Evolutionary conservation across 2,797 vertebrate species (phyloP), one percentile per base, ranked within the genome.

Genomic region (Neoniphon sammara): DNA sequence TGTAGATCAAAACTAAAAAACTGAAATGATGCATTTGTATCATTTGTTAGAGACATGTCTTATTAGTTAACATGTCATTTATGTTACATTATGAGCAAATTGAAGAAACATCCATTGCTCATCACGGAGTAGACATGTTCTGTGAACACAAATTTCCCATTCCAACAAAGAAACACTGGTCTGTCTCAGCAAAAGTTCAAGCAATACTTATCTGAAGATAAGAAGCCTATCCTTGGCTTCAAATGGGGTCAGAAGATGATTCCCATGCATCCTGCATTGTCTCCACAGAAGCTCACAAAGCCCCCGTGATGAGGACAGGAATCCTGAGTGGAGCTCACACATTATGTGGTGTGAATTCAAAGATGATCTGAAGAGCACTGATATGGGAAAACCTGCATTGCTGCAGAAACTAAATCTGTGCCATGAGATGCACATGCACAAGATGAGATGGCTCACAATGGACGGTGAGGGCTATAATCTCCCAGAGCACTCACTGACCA

Each of bases 321-420:
- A 84, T 77, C 81, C 83, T 44, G 36, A 56, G 66, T 71, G 81
- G 79, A 88, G 62, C 88, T 70, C 60, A n/a, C 52, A 6, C 73
- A 75, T 74, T 77, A 80, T 86, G 88, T 78, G 83, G 59, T 66
- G 70, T 85, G 91, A 91, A 92, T 93, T 85, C 78, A 76, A 80
- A 91, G 79, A 91, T 81, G 85, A 90, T 87, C 83, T 54, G 49
- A 75, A 69, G 64, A 78, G 23, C 80, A 84, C 71, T 85, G 84
- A 89, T 80, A 77, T 25, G 56, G 4, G 58, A 75, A 82, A 88
- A 87, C 70, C 69, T 85, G 85, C 85, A 79, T 54, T 12, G 69
- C 84, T 86, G 88, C 87, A 87, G 72, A 85, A 87, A 79, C 72
- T 36, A 42, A 81, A 82, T 80, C 21, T 68, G 67, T 50, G 56